Evolutionary conservation across 2,113 vertebrate species (phyloP).

Genomic region (Delphinapterus leucas): DNA sequence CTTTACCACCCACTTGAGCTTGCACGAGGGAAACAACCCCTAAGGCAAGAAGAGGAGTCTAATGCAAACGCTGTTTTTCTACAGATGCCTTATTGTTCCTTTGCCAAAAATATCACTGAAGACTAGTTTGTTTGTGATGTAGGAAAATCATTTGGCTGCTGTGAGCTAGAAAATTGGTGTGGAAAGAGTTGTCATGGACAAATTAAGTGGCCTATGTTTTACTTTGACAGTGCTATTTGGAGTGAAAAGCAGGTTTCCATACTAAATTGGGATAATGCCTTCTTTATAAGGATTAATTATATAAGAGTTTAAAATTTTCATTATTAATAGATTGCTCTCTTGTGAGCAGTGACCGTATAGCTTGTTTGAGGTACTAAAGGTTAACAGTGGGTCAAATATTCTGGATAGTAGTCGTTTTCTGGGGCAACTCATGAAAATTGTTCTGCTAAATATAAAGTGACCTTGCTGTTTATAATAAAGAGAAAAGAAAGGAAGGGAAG

Average conservation of each 20-base stretch:
- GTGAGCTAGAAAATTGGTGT: not conserved
- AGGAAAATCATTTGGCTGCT: not conserved
- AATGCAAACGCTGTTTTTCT: slow-evolving; percentile 5
- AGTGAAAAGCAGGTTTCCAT: not conserved
- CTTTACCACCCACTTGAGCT: slow-evolving; percentile 39
- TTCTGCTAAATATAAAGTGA: slow-evolving; percentile 12
- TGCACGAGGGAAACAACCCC: slow-evolving; percentile 5
- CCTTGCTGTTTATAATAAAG: slow-evolving; percentile 9
- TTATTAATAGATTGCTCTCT: slow-evolving; percentile 46
- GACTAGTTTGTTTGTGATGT: not conserved
- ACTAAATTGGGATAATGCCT: not conserved
- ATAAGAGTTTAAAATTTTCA: slow-evolving; percentile 6
- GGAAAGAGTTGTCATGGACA: slow-evolving; percentile 24
- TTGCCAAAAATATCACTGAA: not conserved
- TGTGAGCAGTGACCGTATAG: not conserved
- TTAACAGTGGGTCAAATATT: slow-evolving; percentile 44
- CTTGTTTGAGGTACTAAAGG: not conserved
- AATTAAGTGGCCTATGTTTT: not conserved
- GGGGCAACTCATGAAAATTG: not conserved
- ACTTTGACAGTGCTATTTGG: not conserved
- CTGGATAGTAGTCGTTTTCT: slow-evolving; percentile 29
- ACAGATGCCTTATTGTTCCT: slow-evolving; percentile 46
- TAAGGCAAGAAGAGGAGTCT: slow-evolving; percentile 21
- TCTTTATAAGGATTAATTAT: slow-evolving; percentile 23
- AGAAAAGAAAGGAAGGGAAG: not conserved